Conservation (phyloP, 2,797 vertebrate genomes). For the Myotis findleyi region DNA sequence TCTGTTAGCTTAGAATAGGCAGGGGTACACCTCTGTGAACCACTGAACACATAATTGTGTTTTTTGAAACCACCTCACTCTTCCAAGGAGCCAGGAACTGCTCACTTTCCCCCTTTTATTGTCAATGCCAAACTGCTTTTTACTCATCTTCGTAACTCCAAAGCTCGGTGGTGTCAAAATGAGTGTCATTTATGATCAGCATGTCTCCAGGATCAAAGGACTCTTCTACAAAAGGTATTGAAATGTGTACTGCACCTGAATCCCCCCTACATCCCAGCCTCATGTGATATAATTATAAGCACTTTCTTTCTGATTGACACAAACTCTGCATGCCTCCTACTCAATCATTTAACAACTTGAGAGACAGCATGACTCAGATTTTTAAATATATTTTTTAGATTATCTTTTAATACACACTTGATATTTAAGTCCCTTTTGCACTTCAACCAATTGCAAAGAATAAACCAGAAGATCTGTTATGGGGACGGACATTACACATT, state of each 20-base stretch:
- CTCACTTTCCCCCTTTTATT: slow-evolving; percentile 60
- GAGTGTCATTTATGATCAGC: slow-evolving; percentile 39
- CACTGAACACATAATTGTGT: slow-evolving; percentile 31
- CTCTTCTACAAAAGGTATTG: not conserved
- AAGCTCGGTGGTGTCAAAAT: slow-evolving; percentile 47
- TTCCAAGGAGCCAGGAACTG: slow-evolving; percentile 4
- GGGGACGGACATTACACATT: not conserved
- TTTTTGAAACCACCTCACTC: slow-evolving; percentile 30
- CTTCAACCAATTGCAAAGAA: slow-evolving; percentile 50
- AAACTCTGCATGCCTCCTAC: slow-evolving; percentile 61
- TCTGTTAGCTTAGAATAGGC: not conserved
- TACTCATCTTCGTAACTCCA: slow-evolving; percentile 5
- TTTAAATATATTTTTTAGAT: slow-evolving; percentile 45
- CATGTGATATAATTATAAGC: slow-evolving; percentile 38
- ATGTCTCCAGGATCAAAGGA: slow-evolving; percentile 64
- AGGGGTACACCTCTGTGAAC: not conserved
- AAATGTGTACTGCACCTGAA: not conserved
- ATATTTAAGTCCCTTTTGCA: slow-evolving; percentile 56
- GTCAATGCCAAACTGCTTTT: slow-evolving; percentile 45
- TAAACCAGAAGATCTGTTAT: not conserved
- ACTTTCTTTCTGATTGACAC: slow-evolving; percentile 61
- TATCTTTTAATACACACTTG: slow-evolving; percentile 46
- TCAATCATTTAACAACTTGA: not conserved
- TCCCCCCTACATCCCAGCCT: not conserved
- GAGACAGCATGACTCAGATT: slow-evolving; percentile 56